Conservation (phyloP, 1,140 invertebrate genomes). For the Drosophila ogumai region DNA sequence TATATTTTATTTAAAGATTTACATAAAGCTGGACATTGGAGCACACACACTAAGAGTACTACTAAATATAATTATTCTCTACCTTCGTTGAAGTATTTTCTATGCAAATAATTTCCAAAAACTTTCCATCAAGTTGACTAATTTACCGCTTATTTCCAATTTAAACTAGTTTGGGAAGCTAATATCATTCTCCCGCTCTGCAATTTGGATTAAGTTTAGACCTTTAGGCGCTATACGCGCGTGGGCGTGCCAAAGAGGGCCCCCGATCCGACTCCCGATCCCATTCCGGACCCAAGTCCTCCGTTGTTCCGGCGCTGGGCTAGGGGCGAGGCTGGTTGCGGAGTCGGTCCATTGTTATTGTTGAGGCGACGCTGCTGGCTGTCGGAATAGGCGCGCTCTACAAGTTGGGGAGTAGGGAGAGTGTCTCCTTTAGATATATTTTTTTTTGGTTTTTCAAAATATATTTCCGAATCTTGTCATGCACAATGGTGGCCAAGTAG, state of each 20-base stretch:
- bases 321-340: conserved; percentile 71
- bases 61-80: conserved; percentile 50
- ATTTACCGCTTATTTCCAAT: conserved; percentile 44
- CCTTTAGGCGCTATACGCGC: conserved; percentile 81
- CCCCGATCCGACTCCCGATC: conserved; percentile 32
- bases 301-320: conserved; percentile 62
- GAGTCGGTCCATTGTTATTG: conserved; percentile 69
- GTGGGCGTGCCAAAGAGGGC: conserved; percentile 75
- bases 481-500: conserved; percentile 37
- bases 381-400: conserved; percentile 82
- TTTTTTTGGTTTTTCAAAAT: conserved; percentile 13
- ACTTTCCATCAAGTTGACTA: conserved; percentile 52
- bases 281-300: conserved; percentile 33
- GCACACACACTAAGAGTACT: conserved; percentile 74
- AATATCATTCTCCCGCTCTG: conserved; percentile 50
- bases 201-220: conserved; percentile 56
- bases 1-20: conserved; percentile 74
- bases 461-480: conserved; percentile 53
- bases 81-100: conserved; percentile 60
- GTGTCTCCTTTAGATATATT: conserved; percentile 19
- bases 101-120: conserved; percentile 52
- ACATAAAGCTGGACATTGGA: conserved; percentile 78
- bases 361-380: conserved; percentile 78
- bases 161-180: conserved; percentile 46
- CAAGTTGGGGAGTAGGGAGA: conserved; percentile 17